Conservation (phyloP, 1,140 invertebrate species). For the Drosophila setifemur region DNA sequence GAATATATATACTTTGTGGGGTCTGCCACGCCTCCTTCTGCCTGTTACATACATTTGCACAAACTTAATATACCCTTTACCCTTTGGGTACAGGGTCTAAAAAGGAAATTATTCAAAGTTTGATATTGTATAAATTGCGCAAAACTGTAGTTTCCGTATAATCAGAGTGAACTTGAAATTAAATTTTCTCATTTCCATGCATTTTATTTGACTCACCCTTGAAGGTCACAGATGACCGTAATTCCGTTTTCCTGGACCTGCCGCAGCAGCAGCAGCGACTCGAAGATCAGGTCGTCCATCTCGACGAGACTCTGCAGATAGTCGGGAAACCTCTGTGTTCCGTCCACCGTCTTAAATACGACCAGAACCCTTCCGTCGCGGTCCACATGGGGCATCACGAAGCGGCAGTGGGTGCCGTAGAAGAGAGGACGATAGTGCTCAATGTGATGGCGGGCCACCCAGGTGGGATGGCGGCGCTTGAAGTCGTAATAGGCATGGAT, state of each 20-base stretch:
- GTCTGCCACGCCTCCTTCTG: too few species aligned
- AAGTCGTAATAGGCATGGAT: conserved; percentile 77
- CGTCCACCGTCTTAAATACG: conserved; percentile 74
- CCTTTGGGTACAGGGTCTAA: too few species aligned
- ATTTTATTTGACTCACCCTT: conserved; percentile 45
- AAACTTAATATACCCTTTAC: too few species aligned
- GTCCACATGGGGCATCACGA: conserved; percentile 71
- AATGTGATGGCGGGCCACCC: conserved; percentile 67
- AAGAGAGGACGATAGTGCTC: conserved; percentile 61
- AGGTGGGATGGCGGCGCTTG: conserved; percentile 63
- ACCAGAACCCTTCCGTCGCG: conserved; percentile 66
- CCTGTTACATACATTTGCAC: too few species aligned
- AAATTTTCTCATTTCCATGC: neutral
- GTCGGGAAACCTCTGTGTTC: conserved; percentile 67
- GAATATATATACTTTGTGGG: too few species aligned
- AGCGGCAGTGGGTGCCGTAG: conserved; percentile 56
- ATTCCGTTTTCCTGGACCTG: conserved; percentile 69
- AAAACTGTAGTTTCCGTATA: too few species aligned
- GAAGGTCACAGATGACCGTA: conserved; percentile 72
- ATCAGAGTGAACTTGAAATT: too few species aligned
- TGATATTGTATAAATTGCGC: too few species aligned
- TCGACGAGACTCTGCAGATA: conserved; percentile 71
- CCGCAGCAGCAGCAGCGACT: conserved; percentile 67
- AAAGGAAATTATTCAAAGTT: too few species aligned
- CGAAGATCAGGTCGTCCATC: conserved; percentile 79